Evolutionary conservation across 2,888 invertebrate species (phyloP).

Genomic region (Mythimna albipuncta): DNA sequence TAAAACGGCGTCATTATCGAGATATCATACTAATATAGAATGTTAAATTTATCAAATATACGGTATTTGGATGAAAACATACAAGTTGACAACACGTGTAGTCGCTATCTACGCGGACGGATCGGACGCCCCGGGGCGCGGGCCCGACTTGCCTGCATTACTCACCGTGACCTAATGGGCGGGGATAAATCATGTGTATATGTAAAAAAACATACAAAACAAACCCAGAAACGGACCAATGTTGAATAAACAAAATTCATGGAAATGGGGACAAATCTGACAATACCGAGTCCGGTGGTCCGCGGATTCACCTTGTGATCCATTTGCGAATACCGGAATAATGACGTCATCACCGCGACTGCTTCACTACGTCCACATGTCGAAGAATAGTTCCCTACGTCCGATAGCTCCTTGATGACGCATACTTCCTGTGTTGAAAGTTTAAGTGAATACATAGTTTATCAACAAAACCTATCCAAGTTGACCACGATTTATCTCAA

Average conservation of each 20-base stretch:
- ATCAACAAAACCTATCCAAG: neutral
- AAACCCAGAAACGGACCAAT: slow-evolving; percentile 82
- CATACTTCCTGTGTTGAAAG: slow-evolving; percentile 35
- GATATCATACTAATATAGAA: slow-evolving; percentile 86
- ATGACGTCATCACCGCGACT: slow-evolving; percentile 65
- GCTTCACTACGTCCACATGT: slow-evolving; percentile 33
- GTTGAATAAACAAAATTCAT: slow-evolving; percentile 89
- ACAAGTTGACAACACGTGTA: slow-evolving; percentile 90
- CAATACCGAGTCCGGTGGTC: slow-evolving; percentile 84
- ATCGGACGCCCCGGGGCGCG: slow-evolving; percentile 87
- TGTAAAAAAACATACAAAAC: slow-evolving; percentile 83
- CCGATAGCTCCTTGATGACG: slow-evolving; percentile 23
- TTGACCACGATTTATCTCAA: neutral
- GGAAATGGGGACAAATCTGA: slow-evolving; percentile 89
- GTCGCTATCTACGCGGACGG: slow-evolving; percentile 85
- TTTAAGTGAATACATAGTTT: neutral
- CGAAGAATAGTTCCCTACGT: slow-evolving; percentile 28
- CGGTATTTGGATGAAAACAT: slow-evolving; percentile 89
- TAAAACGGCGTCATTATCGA: slow-evolving; percentile 84
- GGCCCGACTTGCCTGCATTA: slow-evolving; percentile 82
- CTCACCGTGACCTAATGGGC: slow-evolving; percentile 89
- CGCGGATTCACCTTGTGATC: slow-evolving; percentile 73
- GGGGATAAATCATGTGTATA: slow-evolving; percentile 88
- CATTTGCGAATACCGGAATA: slow-evolving; percentile 76
- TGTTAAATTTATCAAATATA: slow-evolving; percentile 87